Base-by-base conservation (phyloP, 1,140 invertebrate species). In the Arion vulgaris region DNA sequence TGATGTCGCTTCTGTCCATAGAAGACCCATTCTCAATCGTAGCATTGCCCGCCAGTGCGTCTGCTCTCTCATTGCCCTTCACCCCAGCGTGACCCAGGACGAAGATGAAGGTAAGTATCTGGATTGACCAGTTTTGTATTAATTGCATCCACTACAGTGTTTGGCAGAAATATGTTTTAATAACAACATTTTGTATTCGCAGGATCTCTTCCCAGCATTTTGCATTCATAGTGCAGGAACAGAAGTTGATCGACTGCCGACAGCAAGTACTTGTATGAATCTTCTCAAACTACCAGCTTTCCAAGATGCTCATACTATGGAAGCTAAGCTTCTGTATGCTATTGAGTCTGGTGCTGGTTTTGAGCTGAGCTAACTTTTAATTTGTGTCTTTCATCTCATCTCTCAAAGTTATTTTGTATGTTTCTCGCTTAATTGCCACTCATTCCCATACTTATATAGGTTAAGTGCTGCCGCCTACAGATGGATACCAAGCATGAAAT, bases 241-340 rank as follows among this genome's bases (percentile, higher is more conserved):
- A 71, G 95, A 95, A 57, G 93, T 95, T 72, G 96, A 98, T 89
- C 94, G 97, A 36, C 94, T 99, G 85, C 98, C 98, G 0, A 97
- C 97, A 49, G 96, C 98, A 11, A 98, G 96, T 91, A 99, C 98
- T 26, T 99, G 98, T 92, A 98, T 99, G 95, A 99, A 99, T 94
- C 94, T 99, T 66, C 93, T 99, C 26, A 99, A 99, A 92, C 94
- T 99, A 82, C 98, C 98, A 0, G 96, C 98, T 87, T 98, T 98
- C 90, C 94, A 94, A 66, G 95, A 96, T 81, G 95, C 96, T 89
- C 94, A 95, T 81, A 94, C 94, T 80, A 92, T 99, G 84, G 94
- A 94, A 83, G 95, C 96, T 80, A 98, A 98, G 92, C 93, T 99
- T 57, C 91, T 98, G 0, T 98, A 98, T 91, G 97, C 97, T 38